Base-by-base conservation (phyloP, 1,140 invertebrate species). In the Plodia interpunctella region DNA sequence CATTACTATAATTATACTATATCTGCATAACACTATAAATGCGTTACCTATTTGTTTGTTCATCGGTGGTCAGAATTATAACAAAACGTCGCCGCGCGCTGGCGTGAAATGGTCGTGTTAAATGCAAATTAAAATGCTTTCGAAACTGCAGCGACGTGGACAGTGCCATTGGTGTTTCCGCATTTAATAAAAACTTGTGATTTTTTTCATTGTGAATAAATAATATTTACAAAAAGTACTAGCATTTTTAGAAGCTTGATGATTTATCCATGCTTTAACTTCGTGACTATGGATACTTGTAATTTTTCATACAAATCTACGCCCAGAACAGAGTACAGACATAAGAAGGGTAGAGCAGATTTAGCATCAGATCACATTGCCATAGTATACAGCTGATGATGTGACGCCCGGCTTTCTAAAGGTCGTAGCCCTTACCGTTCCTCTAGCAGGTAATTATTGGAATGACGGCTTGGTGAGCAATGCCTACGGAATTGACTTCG, bases 81-180 rank as follows among this genome's bases (percentile, higher is more conserved):
- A 44, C n/a, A 44, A 44, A 44, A 15, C 15, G 38, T 44, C 38
- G 38, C n/a, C 38, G 38, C 13, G 0, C 5, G 11, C 5, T 3
- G 30, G 38, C 38, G 6, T 17, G 38, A 17, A n/a, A 17, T 44
- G 38, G 21, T 6, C 13, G 38, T n/a, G 38, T 10, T 15, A 5
- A 44, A 44, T 15, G 38, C 38, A 44, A 44, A 44, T 44, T 44
- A 44, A 44, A 44, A 44, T 44, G 38, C 38, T 44, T 44, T 15
- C 38, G 6, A 2, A 44, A 5, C 38, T 5, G n/a, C n/a, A 5
- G 38, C 38, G 15, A 44, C 10, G 10, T 35, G 32, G 32, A 35
- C 4, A 35, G 38, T 2, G 38, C 38, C n/a, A n/a, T n/a, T 44
- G 10, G 38, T 44, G 38, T 44, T 15, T 44, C 15, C 13, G n/a